phyloP scores from a whole-genome alignment of 2,888 invertebrate species.

The Aproaerema taeniolella region DNA sequence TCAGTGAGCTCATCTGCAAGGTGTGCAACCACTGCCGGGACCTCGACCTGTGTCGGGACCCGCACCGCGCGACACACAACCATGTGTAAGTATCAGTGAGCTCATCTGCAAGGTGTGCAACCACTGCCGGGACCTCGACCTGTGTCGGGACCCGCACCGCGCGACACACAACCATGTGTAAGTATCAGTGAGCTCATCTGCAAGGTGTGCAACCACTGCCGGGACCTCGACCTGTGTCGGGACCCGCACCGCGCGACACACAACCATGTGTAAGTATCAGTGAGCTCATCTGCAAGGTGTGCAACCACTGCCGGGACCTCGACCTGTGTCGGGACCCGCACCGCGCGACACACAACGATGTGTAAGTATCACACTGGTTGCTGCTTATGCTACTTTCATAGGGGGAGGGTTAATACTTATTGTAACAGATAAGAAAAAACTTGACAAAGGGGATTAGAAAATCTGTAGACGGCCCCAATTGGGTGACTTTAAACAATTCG shows the following conservation, averaged over 20 bases:
- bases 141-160: conserved; percentile 88
- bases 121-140: conserved; percentile 95
- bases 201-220: conserved; percentile 94
- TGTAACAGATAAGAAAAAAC: no score
- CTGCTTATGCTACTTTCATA: no score
- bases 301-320: conserved; percentile 96
- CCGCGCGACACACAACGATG: conserved; percentile 74
- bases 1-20: conserved; percentile 84
- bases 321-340: conserved; percentile 95
- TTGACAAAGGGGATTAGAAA: no score
- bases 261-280: conserved; percentile 77
- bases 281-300: conserved; percentile 95
- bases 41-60: conserved; percentile 95
- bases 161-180: conserved; percentile 76
- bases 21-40: conserved; percentile 97
- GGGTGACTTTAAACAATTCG: no score
- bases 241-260: conserved; percentile 79
- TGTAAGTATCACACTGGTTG: conserved; percentile 69
- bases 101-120: conserved; percentile 96
- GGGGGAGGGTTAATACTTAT: no score
- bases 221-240: conserved; percentile 98
- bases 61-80: conserved; percentile 73
- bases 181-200: conserved; percentile 90
- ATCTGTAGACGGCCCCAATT: no score
- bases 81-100: conserved; percentile 82